Evolutionary conservation across 1,140 invertebrate species (phyloP).

Genomic region (Probaryconus sp.): DNA sequence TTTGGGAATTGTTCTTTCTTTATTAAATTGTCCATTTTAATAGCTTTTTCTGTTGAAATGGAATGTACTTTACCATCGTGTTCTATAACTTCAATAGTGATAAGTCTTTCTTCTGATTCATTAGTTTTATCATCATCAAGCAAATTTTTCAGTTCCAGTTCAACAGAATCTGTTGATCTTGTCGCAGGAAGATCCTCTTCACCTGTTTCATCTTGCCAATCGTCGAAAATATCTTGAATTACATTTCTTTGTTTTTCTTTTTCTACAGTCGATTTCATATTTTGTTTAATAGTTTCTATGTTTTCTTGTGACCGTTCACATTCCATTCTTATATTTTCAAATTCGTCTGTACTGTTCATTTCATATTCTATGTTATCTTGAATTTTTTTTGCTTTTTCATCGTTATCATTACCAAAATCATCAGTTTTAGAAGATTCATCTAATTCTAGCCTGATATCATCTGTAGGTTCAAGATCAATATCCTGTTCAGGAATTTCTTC

Average conservation of each 20-base stretch:
- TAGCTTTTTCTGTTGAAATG: conserved; percentile 25
- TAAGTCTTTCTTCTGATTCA: conserved; percentile 29
- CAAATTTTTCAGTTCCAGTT: conserved; percentile 73
- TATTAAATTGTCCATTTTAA: conserved; percentile 13
- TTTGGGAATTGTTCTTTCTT: conserved; percentile 18
- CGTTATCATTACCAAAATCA: not conserved
- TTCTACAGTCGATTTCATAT: not conserved
- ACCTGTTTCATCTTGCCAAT: conserved; percentile 73
- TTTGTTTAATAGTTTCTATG: conserved; percentile 1
- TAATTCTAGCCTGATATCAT: conserved; percentile 34
- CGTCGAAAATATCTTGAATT: conserved; percentile 76
- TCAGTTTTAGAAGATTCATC: conserved; percentile 21
- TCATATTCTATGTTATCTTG: conserved; percentile 4
- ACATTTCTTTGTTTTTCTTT: conserved; percentile 69
- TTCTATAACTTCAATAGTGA: conserved; percentile 40
- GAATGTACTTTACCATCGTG: conserved; percentile 38
- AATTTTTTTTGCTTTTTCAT: not conserved
- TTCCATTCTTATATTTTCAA: conserved; percentile 38
- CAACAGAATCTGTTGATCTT: conserved; percentile 69
- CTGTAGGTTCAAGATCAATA: too few species aligned
- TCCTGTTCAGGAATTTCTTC: too few species aligned
- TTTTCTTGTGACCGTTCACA: conserved; percentile 16
- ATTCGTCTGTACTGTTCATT: conserved; percentile 30
- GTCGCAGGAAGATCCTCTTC: conserved; percentile 66
- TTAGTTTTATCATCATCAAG: conserved; percentile 67